Percentiles rank a stretch among this genome's conserved stretches.
These are phyloP conservation scores for Alouatta palliata DNA, from an alignment of 2,113 vertebrate genomes.

Conservation along the genomic window DNA sequence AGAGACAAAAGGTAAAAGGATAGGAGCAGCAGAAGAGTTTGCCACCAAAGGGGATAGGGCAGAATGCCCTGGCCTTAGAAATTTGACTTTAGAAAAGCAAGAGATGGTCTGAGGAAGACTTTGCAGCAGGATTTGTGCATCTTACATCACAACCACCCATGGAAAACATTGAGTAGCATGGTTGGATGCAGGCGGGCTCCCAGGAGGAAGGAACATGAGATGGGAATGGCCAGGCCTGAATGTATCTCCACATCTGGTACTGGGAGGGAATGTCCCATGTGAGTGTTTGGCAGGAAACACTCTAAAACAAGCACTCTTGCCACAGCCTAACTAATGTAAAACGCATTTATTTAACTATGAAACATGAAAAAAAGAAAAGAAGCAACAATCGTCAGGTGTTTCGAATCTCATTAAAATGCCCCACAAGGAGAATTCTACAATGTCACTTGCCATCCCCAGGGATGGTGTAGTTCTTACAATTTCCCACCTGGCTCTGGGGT, in stretches of 20 bases:
- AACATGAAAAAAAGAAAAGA: neutral
- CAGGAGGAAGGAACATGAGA: neutral
- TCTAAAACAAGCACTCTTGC: neutral
- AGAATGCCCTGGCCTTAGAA: neutral
- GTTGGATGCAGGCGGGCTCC: neutral
- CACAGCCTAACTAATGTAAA: neutral
- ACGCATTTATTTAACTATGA: neutral
- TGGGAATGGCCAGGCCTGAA: neutral
- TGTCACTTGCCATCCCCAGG: neutral
- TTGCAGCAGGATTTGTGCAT: neutral
- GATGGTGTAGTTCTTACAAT: neutral
- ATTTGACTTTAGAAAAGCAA: neutral
- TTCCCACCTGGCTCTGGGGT: neutral
- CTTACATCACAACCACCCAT: neutral
- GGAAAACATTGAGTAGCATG: neutral
- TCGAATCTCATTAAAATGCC: neutral
- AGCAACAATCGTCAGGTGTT: neutral
- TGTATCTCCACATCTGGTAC: neutral
- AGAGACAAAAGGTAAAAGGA: neutral
- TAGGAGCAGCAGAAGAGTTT: neutral
- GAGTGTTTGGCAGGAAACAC: neutral
- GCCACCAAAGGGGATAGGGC: neutral
- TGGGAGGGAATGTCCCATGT: neutral
- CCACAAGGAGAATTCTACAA: neutral
- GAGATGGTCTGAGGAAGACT: neutral